Base-by-base conservation (phyloP, 2,113 vertebrate genomes). In the rat (Rattus norvegicus) region DNA sequence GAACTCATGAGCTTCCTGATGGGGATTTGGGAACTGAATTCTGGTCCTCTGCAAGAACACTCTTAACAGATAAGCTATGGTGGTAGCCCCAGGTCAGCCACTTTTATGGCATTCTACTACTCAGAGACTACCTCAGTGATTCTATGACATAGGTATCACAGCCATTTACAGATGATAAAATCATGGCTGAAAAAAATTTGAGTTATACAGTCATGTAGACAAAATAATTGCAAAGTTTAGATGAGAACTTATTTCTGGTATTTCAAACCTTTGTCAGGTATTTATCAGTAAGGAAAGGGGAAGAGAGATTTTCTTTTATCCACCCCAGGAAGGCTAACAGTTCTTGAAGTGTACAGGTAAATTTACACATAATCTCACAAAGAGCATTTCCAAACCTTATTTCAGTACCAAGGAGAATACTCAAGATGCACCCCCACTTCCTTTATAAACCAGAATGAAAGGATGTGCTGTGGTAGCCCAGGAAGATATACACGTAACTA, bases 141-240 rank as follows among this genome's bases (percentile, higher is more conserved):
- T 90, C 10, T 2, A 14, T 63, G 43, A 13, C 1, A 0, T 8
- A 22, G 39, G 9, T 49, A n/a, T 67, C 67, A 7, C 36, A 39
- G 33, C 73, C 69, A 81, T 67, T 75, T 36, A 19, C 22, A 85
- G 54, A 28, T 73, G 43, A 86, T 61, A 63, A 96, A 97, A 86
- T 11, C 4, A 39, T 70, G 79, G 28, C 63, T 77, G 10, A 65
- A 33, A 56, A 91, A 94, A 95, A 87, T 86, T 52, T 52, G n/a
- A 70, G 73, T 39, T 73, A n/a, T 47, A 67, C 20, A 56, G 59
- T 43, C 72, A 54, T 77, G 3, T 17, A 77, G 12, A 6, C 24
- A 26, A 67, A 93, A 77, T 20, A 65, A 10, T 86, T 26, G 19
- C 65, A 86, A 61, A 86, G 17, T 33, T 93, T 86, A 43, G 19